phyloP scores from a whole-genome alignment of 1,140 invertebrate genomes.

The Neocloeon triangulifer region DNA sequence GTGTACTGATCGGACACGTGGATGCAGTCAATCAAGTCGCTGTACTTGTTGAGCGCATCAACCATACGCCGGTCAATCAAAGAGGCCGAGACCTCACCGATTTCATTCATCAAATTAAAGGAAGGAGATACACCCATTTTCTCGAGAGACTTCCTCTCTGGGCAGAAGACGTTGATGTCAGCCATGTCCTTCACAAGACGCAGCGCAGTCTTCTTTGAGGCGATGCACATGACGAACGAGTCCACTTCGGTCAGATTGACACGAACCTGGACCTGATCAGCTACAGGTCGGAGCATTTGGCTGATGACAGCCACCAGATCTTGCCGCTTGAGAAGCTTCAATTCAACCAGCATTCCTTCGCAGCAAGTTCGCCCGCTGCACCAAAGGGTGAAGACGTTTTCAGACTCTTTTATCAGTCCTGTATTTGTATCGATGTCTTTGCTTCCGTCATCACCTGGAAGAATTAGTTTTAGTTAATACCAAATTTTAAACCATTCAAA shows the following conservation, averaged over 20 bases:
- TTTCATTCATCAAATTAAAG: constrained; percentile 74
- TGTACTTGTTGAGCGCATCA: constrained; percentile 64
- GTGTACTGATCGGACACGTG: constrained; percentile 94
- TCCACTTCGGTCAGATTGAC: constrained; percentile 82
- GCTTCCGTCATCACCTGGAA: constrained; percentile 45
- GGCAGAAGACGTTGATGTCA: constrained; percentile 81
- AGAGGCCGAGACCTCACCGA: constrained; percentile 59
- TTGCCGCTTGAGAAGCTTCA: constrained; percentile 89
- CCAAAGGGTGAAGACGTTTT: constrained; percentile 86
- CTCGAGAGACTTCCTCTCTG: constrained; percentile 70
- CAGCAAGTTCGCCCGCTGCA: constrained; percentile 85
- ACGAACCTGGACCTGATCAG: constrained; percentile 68
- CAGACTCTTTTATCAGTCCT: constrained; percentile 75
- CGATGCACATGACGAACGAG: constrained; percentile 79
- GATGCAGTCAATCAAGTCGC: constrained; percentile 77
- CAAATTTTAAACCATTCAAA: too few species aligned
- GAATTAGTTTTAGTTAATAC: too few species aligned
- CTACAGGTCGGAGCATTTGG: constrained; percentile 54
- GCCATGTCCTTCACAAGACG: constrained; percentile 79
- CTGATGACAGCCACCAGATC: constrained; percentile 76
- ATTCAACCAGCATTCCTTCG: constrained; percentile 89
- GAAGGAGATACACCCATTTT: constrained; percentile 61
- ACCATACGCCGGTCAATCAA: constrained; percentile 66
- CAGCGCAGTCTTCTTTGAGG: constrained; percentile 65
- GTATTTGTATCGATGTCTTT: constrained; percentile 27